These are phyloP conservation scores for Silurus meridionalis DNA, from an alignment of 2,113 vertebrate genomes.

Conservation along the genomic window DNA sequence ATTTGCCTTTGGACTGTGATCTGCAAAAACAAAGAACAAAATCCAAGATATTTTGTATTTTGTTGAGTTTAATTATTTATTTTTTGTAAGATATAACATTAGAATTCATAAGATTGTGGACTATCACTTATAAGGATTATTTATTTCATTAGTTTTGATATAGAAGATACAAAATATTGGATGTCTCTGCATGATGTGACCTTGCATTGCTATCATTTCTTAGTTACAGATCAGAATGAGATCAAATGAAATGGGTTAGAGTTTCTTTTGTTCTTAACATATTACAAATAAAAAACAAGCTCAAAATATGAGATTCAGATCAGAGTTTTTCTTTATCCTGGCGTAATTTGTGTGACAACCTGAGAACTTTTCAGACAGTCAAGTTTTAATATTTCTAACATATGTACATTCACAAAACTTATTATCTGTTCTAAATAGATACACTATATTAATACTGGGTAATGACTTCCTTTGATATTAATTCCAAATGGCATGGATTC, in stretches of 20 bases:
- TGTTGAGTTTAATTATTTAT: too few relatives aligned
- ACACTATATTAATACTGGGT: too few relatives aligned
- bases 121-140: not conserved
- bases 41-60: not conserved
- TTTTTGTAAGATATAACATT: not conserved
- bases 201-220: not conserved
- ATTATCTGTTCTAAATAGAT: too few relatives aligned
- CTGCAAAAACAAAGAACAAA: not conserved
- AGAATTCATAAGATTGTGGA: not conserved
- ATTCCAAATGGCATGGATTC: too few relatives aligned
- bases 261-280: not conserved
- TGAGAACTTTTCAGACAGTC: not conserved
- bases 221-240: not conserved
- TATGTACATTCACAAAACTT: not conserved
- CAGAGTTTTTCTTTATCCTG: not conserved
- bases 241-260: not conserved
- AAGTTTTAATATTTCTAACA: not conserved
- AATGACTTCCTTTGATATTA: too few relatives aligned
- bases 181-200: not conserved
- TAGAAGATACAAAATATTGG: not conserved
- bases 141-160: not conserved
- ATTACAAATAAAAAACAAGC: not conserved
- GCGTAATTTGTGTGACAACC: not conserved
- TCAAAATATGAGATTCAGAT: not conserved
- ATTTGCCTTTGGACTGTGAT: not conserved